Conservation (phyloP, 1,140 invertebrate species). For the Doryteuthis pealeii region DNA sequence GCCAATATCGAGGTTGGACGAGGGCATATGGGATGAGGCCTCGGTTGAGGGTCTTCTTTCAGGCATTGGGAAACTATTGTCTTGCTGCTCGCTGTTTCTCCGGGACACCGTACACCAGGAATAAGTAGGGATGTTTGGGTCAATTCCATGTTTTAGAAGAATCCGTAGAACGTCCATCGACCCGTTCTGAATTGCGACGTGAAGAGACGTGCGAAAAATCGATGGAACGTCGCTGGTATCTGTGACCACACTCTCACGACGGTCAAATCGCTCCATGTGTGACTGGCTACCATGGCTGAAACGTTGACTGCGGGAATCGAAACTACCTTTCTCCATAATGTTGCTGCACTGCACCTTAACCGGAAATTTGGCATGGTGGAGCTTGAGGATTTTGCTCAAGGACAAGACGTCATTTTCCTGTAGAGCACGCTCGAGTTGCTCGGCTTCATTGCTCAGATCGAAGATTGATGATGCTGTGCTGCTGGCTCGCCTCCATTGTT, state of each 20-base stretch:
- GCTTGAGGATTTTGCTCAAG: conserved; percentile 63
- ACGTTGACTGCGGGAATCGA: conserved; percentile 43
- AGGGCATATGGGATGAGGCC: not conserved
- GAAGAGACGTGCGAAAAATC: conserved; percentile 65
- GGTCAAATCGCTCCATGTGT: conserved; percentile 45
- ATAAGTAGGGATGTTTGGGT: conserved; percentile 63
- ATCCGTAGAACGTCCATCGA: conserved; percentile 64
- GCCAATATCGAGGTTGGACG: not conserved
- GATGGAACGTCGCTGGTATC: conserved; percentile 50
- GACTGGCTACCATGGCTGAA: conserved; percentile 42
- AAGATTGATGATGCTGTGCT: conserved; percentile 64
- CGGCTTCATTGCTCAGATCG: conserved; percentile 64
- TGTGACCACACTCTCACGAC: conserved; percentile 40
- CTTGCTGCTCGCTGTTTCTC: not conserved
- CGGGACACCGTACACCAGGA: conserved; percentile 3
- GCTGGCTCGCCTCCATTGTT: conserved; percentile 31
- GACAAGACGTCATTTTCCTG: conserved; percentile 63
- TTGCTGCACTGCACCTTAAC: conserved; percentile 50
- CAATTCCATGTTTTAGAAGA: conserved; percentile 64
- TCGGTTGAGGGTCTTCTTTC: not conserved
- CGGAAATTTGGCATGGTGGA: conserved; percentile 65
- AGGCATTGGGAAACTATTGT: not conserved
- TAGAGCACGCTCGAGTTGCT: conserved; percentile 64
- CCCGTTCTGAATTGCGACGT: conserved; percentile 65
- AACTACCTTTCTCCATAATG: conserved; percentile 47